Evolutionary conservation across 2,888 invertebrate species (phyloP).

Genomic region (Argyra leucocephala): DNA sequence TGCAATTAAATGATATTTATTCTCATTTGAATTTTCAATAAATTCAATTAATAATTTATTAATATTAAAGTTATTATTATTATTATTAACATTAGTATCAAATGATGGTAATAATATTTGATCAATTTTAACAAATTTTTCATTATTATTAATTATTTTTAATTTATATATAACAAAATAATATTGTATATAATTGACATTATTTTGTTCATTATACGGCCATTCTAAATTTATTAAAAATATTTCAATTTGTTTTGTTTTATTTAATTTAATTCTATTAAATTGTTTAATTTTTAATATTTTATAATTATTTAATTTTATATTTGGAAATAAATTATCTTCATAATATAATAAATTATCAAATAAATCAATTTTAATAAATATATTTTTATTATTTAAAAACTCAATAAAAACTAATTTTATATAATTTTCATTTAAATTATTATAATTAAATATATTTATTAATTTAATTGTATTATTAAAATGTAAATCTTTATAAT

Average conservation of each 20-base stretch:
- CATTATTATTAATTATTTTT: neutral
- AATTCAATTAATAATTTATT: slow-evolving; percentile 11
- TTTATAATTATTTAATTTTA: neutral
- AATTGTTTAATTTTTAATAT: neutral
- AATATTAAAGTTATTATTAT: neutral
- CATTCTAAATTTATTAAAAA: neutral
- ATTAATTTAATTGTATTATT: neutral
- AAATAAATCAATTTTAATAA: slow-evolving; percentile 7
- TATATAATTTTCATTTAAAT: neutral
- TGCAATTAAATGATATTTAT: neutral
- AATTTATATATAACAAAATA: neutral
- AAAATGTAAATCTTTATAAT: slow-evolving; percentile 5
- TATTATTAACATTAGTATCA: neutral
- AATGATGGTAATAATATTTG: neutral
- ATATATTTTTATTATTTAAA: neutral
- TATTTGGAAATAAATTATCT: neutral
- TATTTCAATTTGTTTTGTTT: neutral
- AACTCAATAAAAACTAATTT: neutral
- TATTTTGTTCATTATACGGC: neutral
- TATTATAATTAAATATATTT: neutral
- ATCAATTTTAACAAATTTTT: slow-evolving; percentile 3
- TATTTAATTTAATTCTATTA: neutral
- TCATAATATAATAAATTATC: neutral
- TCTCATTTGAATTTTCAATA: neutral
- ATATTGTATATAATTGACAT: neutral